Conservation (phyloP, 2,797 vertebrate species). For the Sorex maritimensis region DNA sequence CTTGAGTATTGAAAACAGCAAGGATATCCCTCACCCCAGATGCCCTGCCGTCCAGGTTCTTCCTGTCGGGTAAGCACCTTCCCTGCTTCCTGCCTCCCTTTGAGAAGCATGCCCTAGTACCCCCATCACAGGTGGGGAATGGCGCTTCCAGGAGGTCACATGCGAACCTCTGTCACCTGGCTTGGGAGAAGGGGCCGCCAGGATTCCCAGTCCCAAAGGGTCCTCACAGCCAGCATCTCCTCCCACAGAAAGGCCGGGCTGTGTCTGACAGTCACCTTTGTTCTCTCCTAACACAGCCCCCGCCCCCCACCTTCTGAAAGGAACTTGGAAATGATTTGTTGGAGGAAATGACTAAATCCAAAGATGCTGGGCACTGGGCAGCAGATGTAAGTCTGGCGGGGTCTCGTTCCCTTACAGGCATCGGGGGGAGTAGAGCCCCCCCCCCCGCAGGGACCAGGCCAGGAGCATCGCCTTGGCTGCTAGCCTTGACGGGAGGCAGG, state of each 20-base stretch:
- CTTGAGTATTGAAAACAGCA: slow-evolving; percentile 2
- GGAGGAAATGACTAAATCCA: slow-evolving; percentile 57
- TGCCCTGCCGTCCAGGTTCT: no score
- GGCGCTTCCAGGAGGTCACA: not conserved
- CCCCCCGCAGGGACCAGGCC: not conserved
- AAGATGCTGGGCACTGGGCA: not conserved
- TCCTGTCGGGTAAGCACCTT: no score
- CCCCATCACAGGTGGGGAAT: slow-evolving; percentile 19
- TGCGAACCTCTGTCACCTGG: not conserved
- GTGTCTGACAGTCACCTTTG: not conserved
- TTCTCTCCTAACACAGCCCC: not conserved
- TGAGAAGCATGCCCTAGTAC: not conserved
- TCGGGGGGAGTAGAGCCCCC: not conserved
- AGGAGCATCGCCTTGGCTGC: not conserved
- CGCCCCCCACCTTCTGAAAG: not conserved
- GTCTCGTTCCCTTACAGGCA: slow-evolving; percentile 45
- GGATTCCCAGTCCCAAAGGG: not conserved
- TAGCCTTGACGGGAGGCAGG: no score
- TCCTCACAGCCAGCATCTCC: not conserved
- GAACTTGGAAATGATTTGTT: not conserved
- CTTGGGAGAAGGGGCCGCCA: no score
- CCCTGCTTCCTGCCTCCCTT: not conserved
- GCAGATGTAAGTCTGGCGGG: not conserved
- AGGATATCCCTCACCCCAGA: not conserved
- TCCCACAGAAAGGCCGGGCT: not conserved